Percentiles rank a stretch among this genome's conserved stretches.
These are phyloP conservation scores for Copidosoma floridanum DNA, from an alignment of 1,140 invertebrate species.

Conservation along the genomic window DNA sequence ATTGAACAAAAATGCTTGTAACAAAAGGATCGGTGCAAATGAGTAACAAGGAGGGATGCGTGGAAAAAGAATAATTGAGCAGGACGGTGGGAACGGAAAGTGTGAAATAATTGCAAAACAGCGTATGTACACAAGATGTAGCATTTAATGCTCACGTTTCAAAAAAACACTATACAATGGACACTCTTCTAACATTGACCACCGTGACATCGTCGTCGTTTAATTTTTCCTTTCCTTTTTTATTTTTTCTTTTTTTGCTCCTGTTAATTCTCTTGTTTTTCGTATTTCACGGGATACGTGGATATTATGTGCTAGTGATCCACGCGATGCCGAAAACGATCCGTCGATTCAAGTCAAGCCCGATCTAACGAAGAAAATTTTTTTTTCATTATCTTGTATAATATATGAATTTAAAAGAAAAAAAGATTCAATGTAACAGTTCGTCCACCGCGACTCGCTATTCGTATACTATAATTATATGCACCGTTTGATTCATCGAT, in stretches of 20 bases:
- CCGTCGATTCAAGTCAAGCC: constrained; percentile 38
- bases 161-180: constrained; percentile 67
- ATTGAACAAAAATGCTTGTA: not conserved
- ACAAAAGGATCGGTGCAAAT: not conserved
- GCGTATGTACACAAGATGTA: constrained; percentile 61
- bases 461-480: not conserved
- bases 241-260: too few species aligned
- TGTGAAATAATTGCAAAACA: constrained; percentile 43
- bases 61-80: not conserved
- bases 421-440: constrained; percentile 5
- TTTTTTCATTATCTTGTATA: constrained; percentile 1
- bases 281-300: too few species aligned
- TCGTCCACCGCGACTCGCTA: not conserved
- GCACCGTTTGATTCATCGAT: constrained; percentile 12
- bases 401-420: not conserved
- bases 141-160: constrained; percentile 67
- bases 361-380: constrained; percentile 40
- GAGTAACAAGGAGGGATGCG: not conserved
- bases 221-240: constrained; percentile 1
- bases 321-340: constrained; percentile 38
- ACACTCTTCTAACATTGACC: constrained; percentile 58
- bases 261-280: too few species aligned
- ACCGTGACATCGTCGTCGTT: constrained; percentile 46
- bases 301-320: constrained; percentile 1
- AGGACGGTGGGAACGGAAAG: not conserved